These are phyloP conservation scores for Cotesia congregata DNA, from an alignment of 2,888 invertebrate genomes.

Conservation along the genomic window DNA sequence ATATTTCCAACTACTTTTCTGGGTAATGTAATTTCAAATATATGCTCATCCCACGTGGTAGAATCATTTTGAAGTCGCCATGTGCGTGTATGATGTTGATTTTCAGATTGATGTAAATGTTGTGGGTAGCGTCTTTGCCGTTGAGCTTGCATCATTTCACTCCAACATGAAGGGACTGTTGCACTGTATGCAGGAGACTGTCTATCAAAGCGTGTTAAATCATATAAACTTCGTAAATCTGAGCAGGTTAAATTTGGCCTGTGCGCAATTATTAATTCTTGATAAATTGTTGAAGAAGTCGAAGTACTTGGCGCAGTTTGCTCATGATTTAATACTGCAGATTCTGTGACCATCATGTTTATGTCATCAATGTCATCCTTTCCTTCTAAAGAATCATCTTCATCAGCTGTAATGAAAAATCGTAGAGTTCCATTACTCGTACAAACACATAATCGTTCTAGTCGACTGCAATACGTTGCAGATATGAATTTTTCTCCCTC, in stretches of 20 bases:
- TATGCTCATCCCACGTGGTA: conserved; percentile 93
- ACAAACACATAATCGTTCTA: conserved; percentile 88
- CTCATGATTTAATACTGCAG: conserved; percentile 49
- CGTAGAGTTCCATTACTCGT: conserved; percentile 85
- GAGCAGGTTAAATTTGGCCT: conserved; percentile 73
- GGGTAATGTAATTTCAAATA: conserved; percentile 89
- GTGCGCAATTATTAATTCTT: conserved; percentile 71
- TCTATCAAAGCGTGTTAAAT: conserved; percentile 83
- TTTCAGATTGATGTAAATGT: conserved; percentile 78
- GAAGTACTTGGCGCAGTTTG: conserved; percentile 65
- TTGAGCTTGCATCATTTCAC: conserved; percentile 92
- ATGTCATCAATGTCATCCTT: conserved; percentile 78
- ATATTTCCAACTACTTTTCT: conserved; percentile 78
- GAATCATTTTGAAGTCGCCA: conserved; percentile 76
- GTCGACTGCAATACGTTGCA: conserved; percentile 87
- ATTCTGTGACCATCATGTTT: conserved; percentile 61
- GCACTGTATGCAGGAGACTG: conserved; percentile 82
- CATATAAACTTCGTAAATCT: conserved; percentile 80
- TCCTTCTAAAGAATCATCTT: conserved; percentile 81
- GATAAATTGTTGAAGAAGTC: conserved; percentile 57
- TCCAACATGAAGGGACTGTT: conserved; percentile 94
- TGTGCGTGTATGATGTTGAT: conserved; percentile 83
- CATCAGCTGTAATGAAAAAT: conserved; percentile 85
- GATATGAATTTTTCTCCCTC: conserved; percentile 83
- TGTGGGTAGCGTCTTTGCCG: conserved; percentile 91